A percentile compares a stretch with the other conserved stretches of the same genome.
Evolutionary conservation across 2,888 invertebrate species (phyloP).

Genomic region (Oligia latruncula): DNA sequence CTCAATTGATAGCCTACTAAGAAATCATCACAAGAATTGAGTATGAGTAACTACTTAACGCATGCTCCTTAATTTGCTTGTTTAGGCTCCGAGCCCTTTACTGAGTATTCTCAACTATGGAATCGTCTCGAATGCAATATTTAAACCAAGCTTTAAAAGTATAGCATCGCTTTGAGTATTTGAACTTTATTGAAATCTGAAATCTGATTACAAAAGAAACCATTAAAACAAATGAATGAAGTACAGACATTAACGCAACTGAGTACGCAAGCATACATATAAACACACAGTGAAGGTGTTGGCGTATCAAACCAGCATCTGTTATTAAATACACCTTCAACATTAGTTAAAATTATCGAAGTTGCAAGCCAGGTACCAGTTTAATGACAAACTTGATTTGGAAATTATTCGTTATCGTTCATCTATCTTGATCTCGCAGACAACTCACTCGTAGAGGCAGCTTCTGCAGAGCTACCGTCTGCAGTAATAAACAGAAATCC

Average conservation of each 20-base stretch:
- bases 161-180: not conserved
- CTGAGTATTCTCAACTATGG: constrained; percentile 17
- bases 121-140: constrained; percentile 37
- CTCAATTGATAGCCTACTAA: constrained; percentile 67
- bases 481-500: constrained; percentile 87
- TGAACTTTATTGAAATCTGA: constrained; percentile 19
- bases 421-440: constrained; percentile 79
- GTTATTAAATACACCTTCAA: constrained; percentile 59
- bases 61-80: constrained; percentile 59
- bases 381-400: constrained; percentile 73
- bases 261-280: constrained; percentile 22
- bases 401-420: constrained; percentile 75
- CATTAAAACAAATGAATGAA: constrained; percentile 30
- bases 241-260: constrained; percentile 12
- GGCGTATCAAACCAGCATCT: constrained; percentile 56
- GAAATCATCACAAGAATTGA: constrained; percentile 63
- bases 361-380: constrained; percentile 64
- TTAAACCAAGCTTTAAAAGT: constrained; percentile 17
- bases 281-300: constrained; percentile 50
- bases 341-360: constrained; percentile 66
- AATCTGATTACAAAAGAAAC: constrained; percentile 26
- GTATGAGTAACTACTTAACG: constrained; percentile 62
- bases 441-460: constrained; percentile 81
- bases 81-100: constrained; percentile 51
- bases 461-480: constrained; percentile 80